These are phyloP conservation scores for Lacanobia wlatinum DNA, from an alignment of 2,888 invertebrate species.

Conservation along the genomic window DNA sequence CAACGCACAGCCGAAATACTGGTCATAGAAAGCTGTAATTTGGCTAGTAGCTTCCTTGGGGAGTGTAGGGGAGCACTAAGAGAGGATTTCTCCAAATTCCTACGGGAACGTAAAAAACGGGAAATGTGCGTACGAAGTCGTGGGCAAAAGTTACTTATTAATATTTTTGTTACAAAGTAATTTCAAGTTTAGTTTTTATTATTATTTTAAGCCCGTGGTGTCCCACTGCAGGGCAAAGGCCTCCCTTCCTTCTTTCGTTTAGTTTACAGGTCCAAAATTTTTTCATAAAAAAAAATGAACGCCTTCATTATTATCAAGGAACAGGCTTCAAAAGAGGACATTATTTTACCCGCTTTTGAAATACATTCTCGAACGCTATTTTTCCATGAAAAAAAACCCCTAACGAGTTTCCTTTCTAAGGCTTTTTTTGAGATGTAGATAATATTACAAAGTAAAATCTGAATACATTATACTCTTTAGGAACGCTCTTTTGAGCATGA, in stretches of 20 bases:
- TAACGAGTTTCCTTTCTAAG: slow-evolving; percentile 63
- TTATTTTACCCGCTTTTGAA: slow-evolving; percentile 59
- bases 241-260: too few species aligned
- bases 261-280: slow-evolving; percentile 2
- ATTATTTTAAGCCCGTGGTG: too few species aligned
- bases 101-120: too few species aligned
- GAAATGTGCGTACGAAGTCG: too few species aligned
- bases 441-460: slow-evolving; percentile 63
- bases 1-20: too few species aligned
- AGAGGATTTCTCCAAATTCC: too few species aligned
- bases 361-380: slow-evolving; percentile 58
- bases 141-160: too few species aligned
- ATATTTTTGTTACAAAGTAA: not conserved
- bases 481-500: slow-evolving; percentile 23
- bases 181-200: not conserved
- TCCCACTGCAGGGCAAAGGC: too few species aligned
- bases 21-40: too few species aligned
- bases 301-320: slow-evolving; percentile 46
- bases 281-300: slow-evolving; percentile 28
- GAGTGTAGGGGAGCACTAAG: too few species aligned
- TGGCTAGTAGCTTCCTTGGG: too few species aligned
- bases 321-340: slow-evolving; percentile 56
- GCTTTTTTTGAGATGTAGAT: slow-evolving; percentile 57
- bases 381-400: slow-evolving; percentile 51
- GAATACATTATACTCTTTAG: slow-evolving; percentile 59